Evolutionary conservation across 1,140 invertebrate species (phyloP), one percentile per base, ranked within the genome.

Genomic region (Penaeus chinensis): DNA sequence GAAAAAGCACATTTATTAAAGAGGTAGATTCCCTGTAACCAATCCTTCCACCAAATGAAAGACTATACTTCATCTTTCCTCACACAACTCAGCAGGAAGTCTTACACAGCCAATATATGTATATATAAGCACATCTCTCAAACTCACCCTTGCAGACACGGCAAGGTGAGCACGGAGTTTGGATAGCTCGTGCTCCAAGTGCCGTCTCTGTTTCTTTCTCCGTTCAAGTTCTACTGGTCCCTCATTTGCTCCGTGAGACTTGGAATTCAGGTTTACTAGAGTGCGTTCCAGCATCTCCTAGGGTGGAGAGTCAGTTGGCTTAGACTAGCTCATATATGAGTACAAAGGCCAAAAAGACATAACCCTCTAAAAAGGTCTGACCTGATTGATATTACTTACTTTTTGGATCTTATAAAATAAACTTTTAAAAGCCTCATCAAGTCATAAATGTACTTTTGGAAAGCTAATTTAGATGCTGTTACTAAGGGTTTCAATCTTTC

Each of bases 131-230:
- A 24, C 22, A 74, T 18, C 24, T 76, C 74, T 27, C 60, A 74
- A 19, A 89, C 86, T 93, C 95, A 97, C 96, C 95, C 97, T 97
- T 90, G 97, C 97, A 93, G 97, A 97, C 92, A 96, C 95, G 89
- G 96, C 96, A 89, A 98, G 93, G 92, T 97, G 94, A 76, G 96
- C 94, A 91, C 96, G 95, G 63, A 98, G 96, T 83, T 96, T 93
- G 86, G 95, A 95, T 76, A 98, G 92, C 92, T 98, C 97, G 89
- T 95, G 95, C 92, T 98, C 96, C 63, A 98, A 92, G 27, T 95
- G 93, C 80, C 94, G 92, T 91, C 96, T 95, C 90, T 96, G 95
- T 90, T 95, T 94, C 90, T 94, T 93, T 90, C 96, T 95, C 81
- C 94, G 93, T 90, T 96, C 95, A 60, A 95, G 92, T 90, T 96